Conservation (phyloP, 2,888 invertebrate species). For the Bedellia somnulentella region DNA sequence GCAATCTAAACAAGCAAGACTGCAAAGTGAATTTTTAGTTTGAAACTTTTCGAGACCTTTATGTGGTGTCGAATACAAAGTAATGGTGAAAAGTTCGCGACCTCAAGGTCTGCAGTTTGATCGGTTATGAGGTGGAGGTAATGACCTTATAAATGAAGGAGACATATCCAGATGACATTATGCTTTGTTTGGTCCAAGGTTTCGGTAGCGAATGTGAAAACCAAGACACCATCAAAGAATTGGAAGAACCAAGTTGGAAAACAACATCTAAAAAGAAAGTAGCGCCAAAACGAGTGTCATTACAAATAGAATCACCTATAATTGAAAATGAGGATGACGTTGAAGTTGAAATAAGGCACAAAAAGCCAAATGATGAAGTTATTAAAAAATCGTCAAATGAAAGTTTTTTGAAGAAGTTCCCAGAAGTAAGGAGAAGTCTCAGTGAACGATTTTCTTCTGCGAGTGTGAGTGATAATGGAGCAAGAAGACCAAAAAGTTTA, state of each 20-base stretch:
- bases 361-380: conserved; percentile 19
- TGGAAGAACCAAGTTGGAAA: conserved; percentile 26
- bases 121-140: too few species aligned
- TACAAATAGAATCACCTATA: conserved; percentile 17
- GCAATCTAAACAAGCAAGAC: too few species aligned
- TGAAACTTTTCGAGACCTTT: too few species aligned
- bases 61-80: too few species aligned
- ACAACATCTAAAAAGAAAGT: conserved; percentile 14
- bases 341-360: conserved; percentile 20
- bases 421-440: conserved; percentile 47
- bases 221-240: conserved; percentile 26
- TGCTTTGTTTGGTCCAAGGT: conserved; percentile 72
- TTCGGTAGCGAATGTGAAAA: conserved; percentile 49
- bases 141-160: conserved; percentile 57
- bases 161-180: conserved; percentile 56
- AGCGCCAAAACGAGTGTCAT: conserved; percentile 18
- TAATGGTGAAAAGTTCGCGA: too few species aligned
- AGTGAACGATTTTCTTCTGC: conserved; percentile 51
- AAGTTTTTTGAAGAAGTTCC: conserved; percentile 26
- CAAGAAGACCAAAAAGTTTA: conserved; percentile 31
- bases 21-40: too few species aligned
- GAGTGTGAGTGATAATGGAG: conserved; percentile 31
- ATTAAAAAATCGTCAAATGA: conserved; percentile 33
- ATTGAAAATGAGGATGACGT: conserved; percentile 15
- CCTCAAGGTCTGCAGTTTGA: too few species aligned